Base-by-base conservation (phyloP, 2,888 invertebrate species). In the Leptinotarsa haldemani region DNA sequence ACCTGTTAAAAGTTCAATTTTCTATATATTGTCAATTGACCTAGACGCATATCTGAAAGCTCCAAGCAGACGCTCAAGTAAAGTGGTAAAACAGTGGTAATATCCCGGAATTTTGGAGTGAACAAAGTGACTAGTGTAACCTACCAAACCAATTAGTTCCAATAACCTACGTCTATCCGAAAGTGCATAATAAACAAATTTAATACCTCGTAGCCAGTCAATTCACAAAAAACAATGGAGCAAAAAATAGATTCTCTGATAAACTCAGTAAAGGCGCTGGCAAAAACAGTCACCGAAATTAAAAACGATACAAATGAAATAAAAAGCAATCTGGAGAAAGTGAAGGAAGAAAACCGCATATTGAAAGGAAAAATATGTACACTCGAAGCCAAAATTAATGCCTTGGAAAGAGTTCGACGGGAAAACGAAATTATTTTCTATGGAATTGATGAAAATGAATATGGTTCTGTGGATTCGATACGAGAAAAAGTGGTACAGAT, bases 261-360 rank as follows among this genome's bases (percentile, higher is more conserved):
- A 30, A 67, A 53, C 53, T 15, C 53, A 30, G 40, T 67, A 18
- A 53, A 53, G 53, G 67, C 30, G 20, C 67, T 67, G 12, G 30
- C 67, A 67, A 67, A 67, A 67, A 67, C 67, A 52, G 67, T 67
- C 47, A 18, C 67, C 53, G 53, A 67, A 30, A 67, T 67, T 1
- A 67, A 67, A 53, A 67, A 18, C 13, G 67, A 67, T 67, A 67
- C 30, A 47, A 67, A 30, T 47, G 46, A 53, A 67, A 67, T 67
- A 18, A 67, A 67, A 53, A 67, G 67, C 40, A 67, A 53, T 13
- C 52, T 67, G 9, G 67, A 53, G 40, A 53, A 47, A 30, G 67
- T 67, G 40, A 18, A 67, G 56, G 53, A 30, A 30, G 52, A 40
- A 67, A 67, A 67, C 20, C 67, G 53, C 46, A 53, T 67, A 3